Percentiles rank a stretch among this genome's conserved stretches.
Conservation (phyloP, 2,797 vertebrate species). For the Sebastes oblongus region DNA sequence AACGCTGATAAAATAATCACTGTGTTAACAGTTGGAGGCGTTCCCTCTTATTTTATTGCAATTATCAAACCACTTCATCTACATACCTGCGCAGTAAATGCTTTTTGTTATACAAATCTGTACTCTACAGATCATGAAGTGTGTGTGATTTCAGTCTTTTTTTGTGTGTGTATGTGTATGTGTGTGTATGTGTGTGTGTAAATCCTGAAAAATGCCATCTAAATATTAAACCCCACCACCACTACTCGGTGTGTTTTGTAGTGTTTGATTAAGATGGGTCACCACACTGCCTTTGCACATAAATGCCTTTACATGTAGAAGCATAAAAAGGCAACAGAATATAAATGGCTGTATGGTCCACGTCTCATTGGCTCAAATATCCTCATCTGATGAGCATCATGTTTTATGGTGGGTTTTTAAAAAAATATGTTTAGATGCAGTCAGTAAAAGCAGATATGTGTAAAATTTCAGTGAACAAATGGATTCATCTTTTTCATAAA, state of each 20-base stretch:
- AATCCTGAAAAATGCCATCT: conserved; percentile 62
- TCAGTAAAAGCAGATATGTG: conserved; percentile 30
- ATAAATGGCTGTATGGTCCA: conserved; percentile 16
- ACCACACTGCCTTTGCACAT: neutral
- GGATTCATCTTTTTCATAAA: neutral
- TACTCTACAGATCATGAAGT: conserved; percentile 45
- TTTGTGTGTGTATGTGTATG: neutral
- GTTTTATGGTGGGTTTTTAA: neutral
- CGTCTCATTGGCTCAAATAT: conserved; percentile 23
- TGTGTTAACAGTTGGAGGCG: conserved; percentile 66
- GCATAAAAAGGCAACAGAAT: conserved; percentile 22
- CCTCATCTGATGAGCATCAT: neutral
- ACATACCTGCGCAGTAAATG: conserved; percentile 67
- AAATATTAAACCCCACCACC: conserved; percentile 37
- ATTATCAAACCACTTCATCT: conserved; percentile 72
- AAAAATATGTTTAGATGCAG: conserved; percentile 11
- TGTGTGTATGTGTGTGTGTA: neutral
- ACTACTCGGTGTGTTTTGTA: neutral
- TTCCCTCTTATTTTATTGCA: conserved; percentile 78
- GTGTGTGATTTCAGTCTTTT: conserved; percentile 21
- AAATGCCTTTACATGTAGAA: neutral
- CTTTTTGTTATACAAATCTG: conserved; percentile 61
- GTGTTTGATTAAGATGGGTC: conserved; percentile 10
- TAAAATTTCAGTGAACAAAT: conserved; percentile 3
- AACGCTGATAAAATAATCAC: conserved; percentile 71